Conservation (phyloP, 2,113 vertebrate genomes). For the Pachyramphus minor region DNA sequence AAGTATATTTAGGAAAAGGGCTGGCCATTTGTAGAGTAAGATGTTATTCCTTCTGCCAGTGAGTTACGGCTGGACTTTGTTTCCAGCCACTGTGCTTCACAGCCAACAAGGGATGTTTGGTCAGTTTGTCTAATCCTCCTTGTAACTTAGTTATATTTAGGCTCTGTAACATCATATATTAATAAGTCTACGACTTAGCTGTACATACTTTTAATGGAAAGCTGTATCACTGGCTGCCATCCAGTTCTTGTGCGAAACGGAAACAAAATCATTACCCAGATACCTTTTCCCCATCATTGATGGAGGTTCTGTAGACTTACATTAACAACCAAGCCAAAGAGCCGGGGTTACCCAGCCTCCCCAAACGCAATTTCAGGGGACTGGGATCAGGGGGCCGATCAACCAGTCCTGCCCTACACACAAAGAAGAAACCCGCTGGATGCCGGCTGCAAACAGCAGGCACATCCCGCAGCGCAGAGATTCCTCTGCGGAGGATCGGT, state of each 20-base stretch:
- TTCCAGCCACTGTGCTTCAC: not conserved
- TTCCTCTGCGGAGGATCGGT: not conserved
- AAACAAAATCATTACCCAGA: not conserved
- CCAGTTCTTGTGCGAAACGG: not conserved
- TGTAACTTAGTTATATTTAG: not conserved
- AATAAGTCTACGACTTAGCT: not conserved
- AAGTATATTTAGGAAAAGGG: not conserved
- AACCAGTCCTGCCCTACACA: not conserved
- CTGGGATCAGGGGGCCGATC: fast-evolving
- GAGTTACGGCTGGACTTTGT: not conserved
- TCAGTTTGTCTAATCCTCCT: not conserved
- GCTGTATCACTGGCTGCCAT: not conserved
- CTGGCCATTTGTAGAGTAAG: not conserved
- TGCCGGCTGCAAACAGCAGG: fast-evolving
- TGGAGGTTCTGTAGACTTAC: fast-evolving
- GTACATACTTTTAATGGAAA: not conserved
- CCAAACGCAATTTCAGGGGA: too few species aligned
- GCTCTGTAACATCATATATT: not conserved
- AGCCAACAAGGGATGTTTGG: not conserved
- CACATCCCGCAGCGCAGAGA: fast-evolving
- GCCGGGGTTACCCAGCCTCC: not conserved
- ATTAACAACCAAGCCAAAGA: fast-evolving
- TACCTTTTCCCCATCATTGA: not conserved
- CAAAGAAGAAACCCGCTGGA: fast-evolving
- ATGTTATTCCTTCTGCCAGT: not conserved